Percentiles rank a stretch among this genome's conserved stretches.
Conservation (phyloP, 1,140 invertebrate genomes). For the Mizuhopecten yessoensis region DNA sequence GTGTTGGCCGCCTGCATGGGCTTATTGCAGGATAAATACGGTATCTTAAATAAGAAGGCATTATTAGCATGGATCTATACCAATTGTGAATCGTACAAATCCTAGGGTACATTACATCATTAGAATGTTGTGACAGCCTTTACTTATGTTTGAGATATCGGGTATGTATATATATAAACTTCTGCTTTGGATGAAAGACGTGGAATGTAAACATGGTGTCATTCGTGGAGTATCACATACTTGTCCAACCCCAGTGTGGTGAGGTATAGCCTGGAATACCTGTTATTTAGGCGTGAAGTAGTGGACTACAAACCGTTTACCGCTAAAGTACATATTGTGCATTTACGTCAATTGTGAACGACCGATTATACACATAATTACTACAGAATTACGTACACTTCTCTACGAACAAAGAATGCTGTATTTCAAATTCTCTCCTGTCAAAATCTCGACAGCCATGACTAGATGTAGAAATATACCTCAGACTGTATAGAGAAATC, state of each 20-base stretch:
- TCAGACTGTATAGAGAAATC: background rate
- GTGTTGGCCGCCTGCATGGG: too few species aligned
- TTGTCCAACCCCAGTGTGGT: background rate
- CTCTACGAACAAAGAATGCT: background rate
- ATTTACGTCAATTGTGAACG: background rate
- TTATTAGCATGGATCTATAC: too few species aligned
- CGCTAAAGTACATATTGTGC: background rate
- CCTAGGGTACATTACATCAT: too few species aligned
- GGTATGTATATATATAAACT: background rate
- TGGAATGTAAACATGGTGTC: background rate
- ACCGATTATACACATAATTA: background rate
- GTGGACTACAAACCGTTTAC: background rate
- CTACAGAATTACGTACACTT: background rate
- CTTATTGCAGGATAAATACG: too few species aligned
- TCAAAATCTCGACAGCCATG: too few species aligned
- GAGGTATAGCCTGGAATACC: background rate
- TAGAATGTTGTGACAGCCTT: too few species aligned
- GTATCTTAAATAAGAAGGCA: too few species aligned
- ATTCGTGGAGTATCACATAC: background rate
- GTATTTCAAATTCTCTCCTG: constrained; percentile 4
- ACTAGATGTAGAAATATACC: background rate
- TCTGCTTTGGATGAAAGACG: background rate
- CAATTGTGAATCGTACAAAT: too few species aligned
- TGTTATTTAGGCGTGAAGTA: background rate
- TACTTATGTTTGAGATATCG: background rate